Conservation (phyloP, 2,888 invertebrate species). For the Pandemis cinnamomeana region DNA sequence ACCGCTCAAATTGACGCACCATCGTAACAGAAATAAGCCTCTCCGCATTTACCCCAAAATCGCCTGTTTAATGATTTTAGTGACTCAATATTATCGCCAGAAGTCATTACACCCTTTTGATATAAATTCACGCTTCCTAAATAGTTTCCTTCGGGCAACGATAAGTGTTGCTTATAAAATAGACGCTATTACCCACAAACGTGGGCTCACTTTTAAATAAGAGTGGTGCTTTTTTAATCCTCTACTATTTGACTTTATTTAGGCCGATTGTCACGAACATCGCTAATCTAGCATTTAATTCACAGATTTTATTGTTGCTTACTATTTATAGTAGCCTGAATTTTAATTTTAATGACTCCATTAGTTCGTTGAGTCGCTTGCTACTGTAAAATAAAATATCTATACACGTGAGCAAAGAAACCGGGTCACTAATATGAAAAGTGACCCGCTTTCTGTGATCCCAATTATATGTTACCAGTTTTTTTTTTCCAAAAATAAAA, state of each 20-base stretch:
- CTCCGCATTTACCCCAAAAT: neutral
- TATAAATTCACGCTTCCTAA: conserved; percentile 28
- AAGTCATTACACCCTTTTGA: conserved; percentile 32
- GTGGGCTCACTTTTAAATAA: neutral
- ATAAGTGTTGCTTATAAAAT: neutral
- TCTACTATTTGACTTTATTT: neutral
- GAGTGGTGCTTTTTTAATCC: neutral
- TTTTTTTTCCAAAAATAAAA: too few relatives aligned
- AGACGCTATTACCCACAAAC: neutral
- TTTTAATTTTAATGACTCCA: neutral
- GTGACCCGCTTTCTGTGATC: too few relatives aligned
- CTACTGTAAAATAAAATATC: too few relatives aligned
- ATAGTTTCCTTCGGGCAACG: conserved; percentile 1
- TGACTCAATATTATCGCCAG: conserved; percentile 30
- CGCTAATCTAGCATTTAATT: conserved; percentile 25
- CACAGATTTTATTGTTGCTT: neutral
- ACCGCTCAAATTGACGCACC: neutral
- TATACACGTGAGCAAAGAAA: neutral
- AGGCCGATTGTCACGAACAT: conserved; percentile 33
- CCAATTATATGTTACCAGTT: too few relatives aligned
- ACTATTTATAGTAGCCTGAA: neutral
- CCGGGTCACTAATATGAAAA: too few relatives aligned
- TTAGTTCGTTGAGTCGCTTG: neutral
- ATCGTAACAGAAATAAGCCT: neutral
- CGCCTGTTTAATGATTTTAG: conserved; percentile 18